Conservation (phyloP, 2,888 invertebrate species). For the Drosophila formosana region DNA sequence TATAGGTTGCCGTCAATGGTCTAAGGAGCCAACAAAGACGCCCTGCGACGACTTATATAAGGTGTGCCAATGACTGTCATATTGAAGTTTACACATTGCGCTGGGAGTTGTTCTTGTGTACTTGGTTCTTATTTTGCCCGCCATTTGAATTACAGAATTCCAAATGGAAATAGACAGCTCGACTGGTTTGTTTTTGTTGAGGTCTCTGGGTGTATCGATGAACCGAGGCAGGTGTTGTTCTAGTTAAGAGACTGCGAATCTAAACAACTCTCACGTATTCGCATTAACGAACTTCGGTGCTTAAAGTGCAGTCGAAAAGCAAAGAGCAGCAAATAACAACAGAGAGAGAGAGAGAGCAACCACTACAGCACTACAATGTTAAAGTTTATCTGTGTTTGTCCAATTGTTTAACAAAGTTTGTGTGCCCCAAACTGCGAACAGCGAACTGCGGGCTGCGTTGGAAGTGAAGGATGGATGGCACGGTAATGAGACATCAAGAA, state of each 20-base stretch:
- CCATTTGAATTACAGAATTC: conserved; percentile 57
- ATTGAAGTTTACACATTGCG: conserved; percentile 66
- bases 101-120: background rate
- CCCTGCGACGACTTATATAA: conserved; percentile 61
- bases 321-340: conserved; percentile 47
- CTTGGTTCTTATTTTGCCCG: conserved; percentile 21
- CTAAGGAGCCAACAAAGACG: conserved; percentile 41
- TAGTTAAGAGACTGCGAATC: conserved; percentile 34
- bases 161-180: conserved; percentile 48
- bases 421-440: background rate
- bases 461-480: background rate
- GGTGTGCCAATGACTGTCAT: conserved; percentile 46
- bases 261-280: conserved; percentile 71
- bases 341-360: background rate
- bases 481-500: conserved; percentile 41
- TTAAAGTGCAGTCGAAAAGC: conserved; percentile 71
- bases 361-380: conserved; percentile 13
- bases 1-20: conserved; percentile 17
- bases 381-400: conserved; percentile 64
- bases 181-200: conserved; percentile 13
- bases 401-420: conserved; percentile 45
- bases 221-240: conserved; percentile 20
- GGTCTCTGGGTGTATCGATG: conserved; percentile 22
- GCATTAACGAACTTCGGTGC: conserved; percentile 75
- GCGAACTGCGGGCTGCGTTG: background rate